Evolutionary conservation across 2,113 vertebrate genomes (phyloP), one percentile per base, ranked within the genome.

Genomic region (Nycticorax nycticorax): DNA sequence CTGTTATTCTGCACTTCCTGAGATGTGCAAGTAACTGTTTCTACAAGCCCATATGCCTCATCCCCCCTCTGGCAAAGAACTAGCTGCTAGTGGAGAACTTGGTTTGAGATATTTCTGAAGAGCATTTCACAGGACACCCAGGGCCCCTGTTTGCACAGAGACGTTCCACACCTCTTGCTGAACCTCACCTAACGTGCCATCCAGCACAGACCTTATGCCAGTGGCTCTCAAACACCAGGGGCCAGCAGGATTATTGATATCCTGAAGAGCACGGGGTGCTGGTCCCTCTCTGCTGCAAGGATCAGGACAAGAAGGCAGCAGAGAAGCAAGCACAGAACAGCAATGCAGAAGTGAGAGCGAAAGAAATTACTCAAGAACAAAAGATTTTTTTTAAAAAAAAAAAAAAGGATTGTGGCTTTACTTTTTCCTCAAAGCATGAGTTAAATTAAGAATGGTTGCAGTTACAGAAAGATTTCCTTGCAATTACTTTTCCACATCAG

Each of bases 281-380:
- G 24, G 16, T 60, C 17, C 13, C 35, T 85, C 55, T 57, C 50
- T 69, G 57, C 32, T 85, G 50, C 85, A 88, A 69, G 71, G 85
- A 64, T 39, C 39, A 27, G 62, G 30, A 45, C 28, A 41, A 83
- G 50, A 87, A 85, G 24, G n/a, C 55, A 78, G 14, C 27, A 92
- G n/a, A 94, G 69, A 79, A 89, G 43, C 62, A 85, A n/a, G 39
- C 8, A 62, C 15, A 77, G 47, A 77, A 84, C 14, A 71, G 18
- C 21, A 90, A 91, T 59, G 83, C 28, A 86, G 92, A 96, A 93
- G 79, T 79, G 81, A 96, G 75, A 94, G 41, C 9, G 7, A 72
- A 30, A 78, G 37, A 88, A 91, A 92, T 66, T 67, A 67, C 32
- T 81, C 47, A 94, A 90, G 53, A 87, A 73, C 23, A 74, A 85